These are phyloP conservation scores for Akabosia matsudoensis DNA, from an alignment of 1,140 invertebrate species.

Conservation along the genomic window DNA sequence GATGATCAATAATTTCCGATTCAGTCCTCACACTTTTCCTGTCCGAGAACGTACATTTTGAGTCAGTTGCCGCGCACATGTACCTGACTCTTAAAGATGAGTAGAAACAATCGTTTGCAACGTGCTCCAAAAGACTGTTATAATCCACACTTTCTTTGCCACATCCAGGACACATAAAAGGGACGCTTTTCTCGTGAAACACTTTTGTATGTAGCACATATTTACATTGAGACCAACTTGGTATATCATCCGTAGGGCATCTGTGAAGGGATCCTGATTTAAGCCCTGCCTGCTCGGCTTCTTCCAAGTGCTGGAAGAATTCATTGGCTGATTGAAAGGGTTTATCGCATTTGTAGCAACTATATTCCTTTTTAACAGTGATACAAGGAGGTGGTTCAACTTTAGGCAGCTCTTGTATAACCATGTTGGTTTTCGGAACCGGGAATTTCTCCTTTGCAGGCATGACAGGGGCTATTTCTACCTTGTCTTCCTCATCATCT, in stretches of 20 bases:
- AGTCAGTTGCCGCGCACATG: not conserved
- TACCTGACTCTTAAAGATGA: not conserved
- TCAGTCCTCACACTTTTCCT: constrained; percentile 8
- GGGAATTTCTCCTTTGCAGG: not conserved
- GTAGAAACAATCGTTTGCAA: constrained; percentile 9
- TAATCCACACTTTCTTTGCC: not conserved
- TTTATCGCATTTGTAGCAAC: constrained; percentile 10
- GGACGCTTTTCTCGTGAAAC: constrained; percentile 19
- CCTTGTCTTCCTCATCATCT: not conserved
- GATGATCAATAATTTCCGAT: constrained; percentile 20
- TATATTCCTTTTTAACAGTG: not conserved
- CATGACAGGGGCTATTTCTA: not conserved
- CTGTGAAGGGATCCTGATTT: not conserved
- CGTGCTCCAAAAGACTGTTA: constrained; percentile 6
- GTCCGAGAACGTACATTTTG: constrained; percentile 2
- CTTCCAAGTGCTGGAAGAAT: not conserved
- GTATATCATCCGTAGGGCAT: constrained; percentile 13
- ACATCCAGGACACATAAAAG: constrained; percentile 26
- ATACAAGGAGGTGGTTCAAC: not conserved
- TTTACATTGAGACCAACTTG: constrained; percentile 26
- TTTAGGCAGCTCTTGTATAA: not conserved
- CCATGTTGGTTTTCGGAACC: too few species aligned
- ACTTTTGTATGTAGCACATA: constrained; percentile 6
- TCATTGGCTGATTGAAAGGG: not conserved
- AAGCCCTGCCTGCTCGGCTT: not conserved